These are phyloP conservation scores for Nemoura dubitans DNA, from an alignment of 2,888 invertebrate species.

Conservation along the genomic window DNA sequence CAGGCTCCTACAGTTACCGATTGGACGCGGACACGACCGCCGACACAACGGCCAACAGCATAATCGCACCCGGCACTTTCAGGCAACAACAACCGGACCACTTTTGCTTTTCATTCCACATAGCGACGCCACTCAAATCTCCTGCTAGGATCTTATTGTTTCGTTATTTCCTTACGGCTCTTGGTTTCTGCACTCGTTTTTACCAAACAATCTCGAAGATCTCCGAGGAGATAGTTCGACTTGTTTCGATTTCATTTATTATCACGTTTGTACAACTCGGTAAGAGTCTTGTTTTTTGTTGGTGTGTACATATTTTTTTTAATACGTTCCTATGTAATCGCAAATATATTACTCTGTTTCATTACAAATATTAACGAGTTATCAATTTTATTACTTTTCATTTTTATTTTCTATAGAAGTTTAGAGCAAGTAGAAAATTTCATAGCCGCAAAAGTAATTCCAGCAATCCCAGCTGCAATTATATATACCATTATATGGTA, in stretches of 20 bases:
- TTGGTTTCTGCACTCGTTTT: background rate
- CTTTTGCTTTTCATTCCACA: background rate
- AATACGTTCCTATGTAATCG: constrained; percentile 34
- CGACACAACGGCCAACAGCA: background rate
- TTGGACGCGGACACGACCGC: background rate
- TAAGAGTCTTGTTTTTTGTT: constrained; percentile 17
- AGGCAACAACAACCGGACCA: background rate
- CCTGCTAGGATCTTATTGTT: background rate
- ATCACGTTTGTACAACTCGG: background rate
- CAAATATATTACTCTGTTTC: constrained; percentile 25
- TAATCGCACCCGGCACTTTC: constrained; percentile 8
- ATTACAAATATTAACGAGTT: background rate
- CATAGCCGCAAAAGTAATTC: too few species aligned
- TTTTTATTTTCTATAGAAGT: background rate
- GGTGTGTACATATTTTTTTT: constrained; percentile 19
- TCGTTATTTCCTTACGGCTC: constrained; percentile 30
- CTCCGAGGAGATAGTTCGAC: constrained; percentile 23
- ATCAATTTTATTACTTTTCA: background rate
- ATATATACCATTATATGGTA: too few species aligned
- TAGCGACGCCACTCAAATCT: background rate
- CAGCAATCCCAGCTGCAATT: background rate
- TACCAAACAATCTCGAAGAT: constrained; percentile 36
- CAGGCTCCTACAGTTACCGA: background rate
- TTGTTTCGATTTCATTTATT: constrained; percentile 21
- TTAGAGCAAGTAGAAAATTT: background rate